Evolutionary conservation across 2,113 vertebrate genomes (phyloP), one percentile per base, ranked within the genome.

Genomic region (Galeopterus variegatus): DNA sequence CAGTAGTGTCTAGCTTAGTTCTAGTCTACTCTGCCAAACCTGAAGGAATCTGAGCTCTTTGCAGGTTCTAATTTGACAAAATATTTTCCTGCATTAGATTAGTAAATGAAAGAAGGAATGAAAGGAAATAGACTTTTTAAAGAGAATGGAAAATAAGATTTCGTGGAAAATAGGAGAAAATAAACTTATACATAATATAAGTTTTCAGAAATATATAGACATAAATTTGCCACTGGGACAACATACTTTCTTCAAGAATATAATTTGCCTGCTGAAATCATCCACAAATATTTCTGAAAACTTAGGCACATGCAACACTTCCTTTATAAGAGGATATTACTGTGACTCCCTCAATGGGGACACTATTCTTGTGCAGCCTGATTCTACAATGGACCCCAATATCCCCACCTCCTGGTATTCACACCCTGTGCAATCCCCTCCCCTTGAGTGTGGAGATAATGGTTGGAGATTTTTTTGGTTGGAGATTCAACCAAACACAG

Each of bases 81-180:
- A 77, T 21, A 90, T 54, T 52, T 87, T 26, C 14, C 82, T 23
- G 41, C 33, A 36, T 58, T 67, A 14, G 23, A 70, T 93, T 94
- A 75, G 41, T 73, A 75, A 75, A 83, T 54, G 52, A 60, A 94
- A 56, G 24, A 5, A 41, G 3, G 3, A 41, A 76, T 62, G 65
- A 93, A 62, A 80, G 18, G 69, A 86, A 93, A 85, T 7, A 31
- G 50, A 88, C 17, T 90, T 26, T 70, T 70, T 75, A 28, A 64
- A 92, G 62, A 64, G 21, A 79, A 96, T 88, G 26, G 23, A 87
- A 92, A 87, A 89, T 79, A 86, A n/a, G 6, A 72, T 50, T 96
- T 92, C 48, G 92, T 33, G 45, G 24, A n/a, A 84, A 90, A 90
- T 23, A 93, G 64, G 26, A 75, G 13, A 75, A 94, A 93, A 88